Evolutionary conservation across 1,140 invertebrate species (phyloP), one percentile per base, ranked within the genome.

Genomic region (Telenomus remus): DNA sequence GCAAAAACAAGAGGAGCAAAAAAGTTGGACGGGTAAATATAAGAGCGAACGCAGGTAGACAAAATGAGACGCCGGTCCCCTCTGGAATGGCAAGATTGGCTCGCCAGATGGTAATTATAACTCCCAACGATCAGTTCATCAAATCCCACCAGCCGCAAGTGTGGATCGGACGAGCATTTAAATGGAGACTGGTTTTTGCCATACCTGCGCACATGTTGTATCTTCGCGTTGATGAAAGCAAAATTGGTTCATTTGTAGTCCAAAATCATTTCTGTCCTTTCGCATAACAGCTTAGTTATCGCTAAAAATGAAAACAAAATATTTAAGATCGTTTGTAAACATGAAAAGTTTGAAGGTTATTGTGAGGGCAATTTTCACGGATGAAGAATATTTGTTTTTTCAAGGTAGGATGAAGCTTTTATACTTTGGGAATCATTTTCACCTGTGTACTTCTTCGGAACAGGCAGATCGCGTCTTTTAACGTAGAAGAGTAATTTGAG

Each of bases 111-210:
- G 75, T 85, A 86, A 86, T 85, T 86, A 85, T 84, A 85, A 82
- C 73, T 81, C 64, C 69, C 78, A 82, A 81, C 83, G 84, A 85
- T 86, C 85, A 77, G 82, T 84, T 82, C 81, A 85, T 86, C 83
- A 84, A 84, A 84, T 82, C 70, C 79, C 75, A 84, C 70, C 50
- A 43, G 64, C 54, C 50, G 42, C 53, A 44, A 27, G 11, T 69
- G 56, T 55, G 42, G 56, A 48, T 12, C 14, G 42, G 13, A 9
- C 35, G 19, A 44, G 55, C 42, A 66, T 57, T 50, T 44, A 33
- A 55, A 55, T 19, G 46, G 55, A 39, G 13, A 12, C 13, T 34
- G 43, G 19, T 46, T 33, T n/a, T 16, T 27, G 33, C 14, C 19
- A 14, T 48, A 47, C 14, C 34, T 27, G 19, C 19, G 19, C 19